Conservation (phyloP, 2,797 vertebrate genomes). For the Streptopelia turtur region DNA sequence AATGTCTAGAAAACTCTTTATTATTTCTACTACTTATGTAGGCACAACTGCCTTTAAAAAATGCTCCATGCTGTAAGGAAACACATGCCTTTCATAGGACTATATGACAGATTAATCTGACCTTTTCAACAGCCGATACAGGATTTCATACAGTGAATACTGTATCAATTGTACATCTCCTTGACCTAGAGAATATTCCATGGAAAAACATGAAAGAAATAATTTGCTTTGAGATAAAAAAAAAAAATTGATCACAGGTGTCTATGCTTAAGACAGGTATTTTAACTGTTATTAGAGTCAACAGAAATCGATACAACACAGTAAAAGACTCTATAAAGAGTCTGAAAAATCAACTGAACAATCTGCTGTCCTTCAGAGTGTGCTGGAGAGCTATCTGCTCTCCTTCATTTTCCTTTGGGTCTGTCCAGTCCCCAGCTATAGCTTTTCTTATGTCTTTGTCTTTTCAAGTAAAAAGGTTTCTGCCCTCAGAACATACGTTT, state of each 20-base stretch:
- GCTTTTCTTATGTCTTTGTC: background rate
- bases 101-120: background rate
- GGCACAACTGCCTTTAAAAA: background rate
- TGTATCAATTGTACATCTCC: fast-evolving
- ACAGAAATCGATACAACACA: background rate
- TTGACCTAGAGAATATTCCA: background rate
- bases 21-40: background rate
- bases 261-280: background rate
- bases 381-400: background rate
- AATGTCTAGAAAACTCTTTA: background rate
- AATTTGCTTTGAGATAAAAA: background rate
- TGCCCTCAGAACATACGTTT: background rate
- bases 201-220: background rate
- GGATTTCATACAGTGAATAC: background rate
- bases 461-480: background rate
- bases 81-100: background rate
- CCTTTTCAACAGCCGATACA: background rate
- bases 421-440: background rate
- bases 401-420: background rate
- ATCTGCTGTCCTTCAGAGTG: background rate
- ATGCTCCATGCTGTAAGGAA: background rate
- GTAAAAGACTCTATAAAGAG: background rate
- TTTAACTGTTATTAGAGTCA: background rate
- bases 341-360: background rate
- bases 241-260: background rate